A percentile compares a stretch with the other conserved stretches of the same genome.
These are phyloP conservation scores for Agrilus planipennis DNA, from an alignment of 1,140 invertebrate genomes.

Conservation along the genomic window DNA sequence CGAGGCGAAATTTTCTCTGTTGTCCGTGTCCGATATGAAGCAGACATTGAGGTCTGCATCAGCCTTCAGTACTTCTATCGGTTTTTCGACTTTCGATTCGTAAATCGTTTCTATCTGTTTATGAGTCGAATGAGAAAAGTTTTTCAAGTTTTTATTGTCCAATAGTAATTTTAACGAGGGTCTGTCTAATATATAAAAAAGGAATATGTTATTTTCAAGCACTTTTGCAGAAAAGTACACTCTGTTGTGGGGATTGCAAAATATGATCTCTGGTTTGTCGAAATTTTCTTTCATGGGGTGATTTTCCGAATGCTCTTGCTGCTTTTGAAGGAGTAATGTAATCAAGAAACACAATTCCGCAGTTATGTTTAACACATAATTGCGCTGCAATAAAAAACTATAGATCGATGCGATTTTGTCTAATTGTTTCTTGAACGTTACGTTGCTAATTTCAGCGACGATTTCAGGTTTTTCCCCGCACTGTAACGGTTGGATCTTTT, in stretches of 20 bases:
- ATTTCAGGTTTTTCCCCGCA: constrained; percentile 14
- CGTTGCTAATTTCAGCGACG: constrained; percentile 25
- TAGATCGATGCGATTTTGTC: constrained; percentile 38
- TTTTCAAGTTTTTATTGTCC: constrained; percentile 39
- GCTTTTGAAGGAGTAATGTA: constrained; percentile 34
- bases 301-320: constrained; percentile 9
- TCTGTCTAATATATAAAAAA: constrained; percentile 42
- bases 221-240: constrained; percentile 47
- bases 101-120: constrained; percentile 24
- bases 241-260: constrained; percentile 41
- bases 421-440: constrained; percentile 33
- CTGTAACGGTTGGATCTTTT: neutral
- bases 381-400: constrained; percentile 32
- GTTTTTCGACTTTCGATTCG: constrained; percentile 16
- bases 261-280: constrained; percentile 8
- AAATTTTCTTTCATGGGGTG: constrained; percentile 24
- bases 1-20: constrained; percentile 65
- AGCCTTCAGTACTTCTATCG: constrained; percentile 7
- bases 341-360: constrained; percentile 48
- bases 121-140: constrained; percentile 34
- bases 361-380: constrained; percentile 43
- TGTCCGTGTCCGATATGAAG: constrained; percentile 69
- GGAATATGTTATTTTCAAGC: constrained; percentile 34
- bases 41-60: constrained; percentile 33
- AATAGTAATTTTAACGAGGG: constrained; percentile 40